Evolutionary conservation across 64 coral and sea anemone genomes (phyloP).

Genomic region (Platygyra sinensis): DNA sequence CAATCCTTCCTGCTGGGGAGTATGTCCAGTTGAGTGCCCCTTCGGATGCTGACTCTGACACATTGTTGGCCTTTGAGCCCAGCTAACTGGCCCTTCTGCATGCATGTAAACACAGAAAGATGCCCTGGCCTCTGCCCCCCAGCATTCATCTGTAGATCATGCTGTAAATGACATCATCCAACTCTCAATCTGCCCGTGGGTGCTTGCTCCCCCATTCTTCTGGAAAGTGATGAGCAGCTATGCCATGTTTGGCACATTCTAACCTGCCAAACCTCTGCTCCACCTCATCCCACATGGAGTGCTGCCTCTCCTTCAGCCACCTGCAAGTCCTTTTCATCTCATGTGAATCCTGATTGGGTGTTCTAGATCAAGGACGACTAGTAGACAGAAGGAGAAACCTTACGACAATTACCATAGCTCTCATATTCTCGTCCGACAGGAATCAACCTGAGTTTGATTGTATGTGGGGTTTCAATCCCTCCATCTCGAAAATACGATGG

Average conservation of each 20-base stretch:
- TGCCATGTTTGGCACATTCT: slow-evolving; percentile 15
- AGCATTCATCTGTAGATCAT: slow-evolving; percentile 18
- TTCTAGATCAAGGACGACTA: slow-evolving; percentile 1
- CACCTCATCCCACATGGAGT: slow-evolving; percentile 28
- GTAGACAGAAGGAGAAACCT: too few species aligned
- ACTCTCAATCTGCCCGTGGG: too few species aligned
- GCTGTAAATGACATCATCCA: slow-evolving; percentile 16
- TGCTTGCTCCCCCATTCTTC: slow-evolving; percentile 13
- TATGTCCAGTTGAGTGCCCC: too few species aligned
- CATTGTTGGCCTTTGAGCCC: too few species aligned
- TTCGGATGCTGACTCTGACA: too few species aligned
- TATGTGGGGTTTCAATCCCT: slow-evolving; percentile 21
- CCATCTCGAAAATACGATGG: slow-evolving; percentile 1
- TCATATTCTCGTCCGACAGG: too few species aligned
- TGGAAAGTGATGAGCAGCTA: slow-evolving; percentile 17
- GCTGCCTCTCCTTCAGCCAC: background rate
- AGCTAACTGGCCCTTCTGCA: slow-evolving; percentile 1
- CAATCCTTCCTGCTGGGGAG: too few species aligned
- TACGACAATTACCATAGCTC: background rate
- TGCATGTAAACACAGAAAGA: background rate
- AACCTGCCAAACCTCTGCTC: background rate
- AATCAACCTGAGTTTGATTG: slow-evolving; percentile 5
- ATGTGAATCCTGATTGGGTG: slow-evolving; percentile 23
- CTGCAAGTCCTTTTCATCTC: slow-evolving; percentile 2
- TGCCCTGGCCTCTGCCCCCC: slow-evolving; percentile 2